Evolutionary conservation across 2,888 invertebrate genomes (phyloP).

Genomic region (Hirtodrosophila trivittata): DNA sequence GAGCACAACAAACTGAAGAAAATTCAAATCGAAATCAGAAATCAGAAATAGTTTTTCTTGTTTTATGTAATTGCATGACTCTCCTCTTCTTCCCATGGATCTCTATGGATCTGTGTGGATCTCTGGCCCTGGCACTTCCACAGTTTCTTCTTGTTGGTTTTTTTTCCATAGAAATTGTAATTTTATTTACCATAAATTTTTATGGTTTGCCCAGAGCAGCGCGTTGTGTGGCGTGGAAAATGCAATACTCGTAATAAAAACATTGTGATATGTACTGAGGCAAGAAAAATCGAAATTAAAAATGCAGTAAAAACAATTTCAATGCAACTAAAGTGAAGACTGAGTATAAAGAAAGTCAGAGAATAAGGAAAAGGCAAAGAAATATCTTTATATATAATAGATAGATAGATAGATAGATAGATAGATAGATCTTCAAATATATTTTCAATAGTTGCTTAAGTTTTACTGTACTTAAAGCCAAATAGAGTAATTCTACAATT

Average conservation of each 20-base stretch:
- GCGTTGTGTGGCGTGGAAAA: slow-evolving; percentile 45
- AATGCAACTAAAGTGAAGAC: slow-evolving; percentile 39
- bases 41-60: slow-evolving; percentile 3
- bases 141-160: slow-evolving; percentile 4
- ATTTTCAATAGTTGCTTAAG: too few species aligned
- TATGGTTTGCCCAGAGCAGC: slow-evolving; percentile 22
- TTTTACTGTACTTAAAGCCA: slow-evolving; percentile 36
- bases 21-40: slow-evolving; percentile 18
- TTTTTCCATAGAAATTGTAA: slow-evolving; percentile 40
- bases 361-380: background rate
- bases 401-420: too few species aligned
- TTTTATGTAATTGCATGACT: slow-evolving; percentile 30
- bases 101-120: background rate
- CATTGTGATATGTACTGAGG: slow-evolving; percentile 9
- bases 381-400: background rate
- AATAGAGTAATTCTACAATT: slow-evolving; percentile 22
- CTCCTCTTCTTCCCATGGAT: slow-evolving; percentile 5
- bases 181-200: slow-evolving; percentile 49
- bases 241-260: slow-evolving; percentile 20
- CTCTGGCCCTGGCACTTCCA: slow-evolving; percentile 1
- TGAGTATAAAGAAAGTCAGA: background rate
- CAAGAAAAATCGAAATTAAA: slow-evolving; percentile 45
- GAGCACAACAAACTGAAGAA: slow-evolving; percentile 10
- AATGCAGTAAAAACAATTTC: slow-evolving; percentile 47
- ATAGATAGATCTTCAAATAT: too few species aligned